A percentile compares a stretch with the other conserved stretches of the same genome.
Evolutionary conservation across 1,140 invertebrate species (phyloP).

Genomic region (Chymomyza costata): DNA sequence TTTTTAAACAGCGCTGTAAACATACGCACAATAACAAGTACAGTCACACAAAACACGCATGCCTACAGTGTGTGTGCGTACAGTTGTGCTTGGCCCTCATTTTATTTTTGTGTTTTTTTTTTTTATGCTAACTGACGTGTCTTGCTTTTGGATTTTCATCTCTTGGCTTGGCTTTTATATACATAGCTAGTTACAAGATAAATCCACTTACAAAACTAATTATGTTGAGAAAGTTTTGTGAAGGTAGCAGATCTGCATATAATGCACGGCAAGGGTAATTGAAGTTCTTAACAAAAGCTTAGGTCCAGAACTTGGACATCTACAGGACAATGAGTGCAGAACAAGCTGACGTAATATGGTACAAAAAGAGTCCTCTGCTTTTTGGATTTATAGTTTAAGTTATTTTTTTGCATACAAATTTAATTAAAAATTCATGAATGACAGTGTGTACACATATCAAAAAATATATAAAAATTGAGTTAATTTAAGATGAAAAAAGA

Average conservation of each 20-base stretch:
- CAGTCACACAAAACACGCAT: neutral
- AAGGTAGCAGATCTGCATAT: neutral
- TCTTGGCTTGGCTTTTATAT: slow-evolving; percentile 2
- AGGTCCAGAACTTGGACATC: slow-evolving; percentile 29
- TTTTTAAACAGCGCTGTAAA: too few species aligned
- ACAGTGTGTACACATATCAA: too few species aligned
- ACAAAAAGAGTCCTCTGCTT: neutral
- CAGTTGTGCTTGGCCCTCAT: slow-evolving; percentile 12
- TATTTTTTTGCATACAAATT: slow-evolving; percentile 37
- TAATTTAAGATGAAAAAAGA: too few species aligned
- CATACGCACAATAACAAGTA: too few species aligned
- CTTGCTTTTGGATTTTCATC: slow-evolving; percentile 4
- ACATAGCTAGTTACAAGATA: slow-evolving; percentile 1
- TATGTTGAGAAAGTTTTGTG: slow-evolving; percentile 16
- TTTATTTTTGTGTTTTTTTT: slow-evolving; percentile 14
- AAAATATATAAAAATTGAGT: too few species aligned
- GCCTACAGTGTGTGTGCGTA: slow-evolving; percentile 8
- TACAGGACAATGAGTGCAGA: slow-evolving; percentile 5
- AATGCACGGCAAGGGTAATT: neutral
- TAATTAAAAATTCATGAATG: slow-evolving; percentile 47
- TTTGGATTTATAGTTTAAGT: neutral
- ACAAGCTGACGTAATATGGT: neutral
- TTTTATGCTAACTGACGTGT: slow-evolving; percentile 11
- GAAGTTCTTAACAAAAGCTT: neutral
- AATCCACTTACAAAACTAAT: slow-evolving; percentile 42